A percentile compares a stretch with the other conserved stretches of the same genome.
Conservation (phyloP, 2,113 vertebrate species). For the Anhinga anhinga region DNA sequence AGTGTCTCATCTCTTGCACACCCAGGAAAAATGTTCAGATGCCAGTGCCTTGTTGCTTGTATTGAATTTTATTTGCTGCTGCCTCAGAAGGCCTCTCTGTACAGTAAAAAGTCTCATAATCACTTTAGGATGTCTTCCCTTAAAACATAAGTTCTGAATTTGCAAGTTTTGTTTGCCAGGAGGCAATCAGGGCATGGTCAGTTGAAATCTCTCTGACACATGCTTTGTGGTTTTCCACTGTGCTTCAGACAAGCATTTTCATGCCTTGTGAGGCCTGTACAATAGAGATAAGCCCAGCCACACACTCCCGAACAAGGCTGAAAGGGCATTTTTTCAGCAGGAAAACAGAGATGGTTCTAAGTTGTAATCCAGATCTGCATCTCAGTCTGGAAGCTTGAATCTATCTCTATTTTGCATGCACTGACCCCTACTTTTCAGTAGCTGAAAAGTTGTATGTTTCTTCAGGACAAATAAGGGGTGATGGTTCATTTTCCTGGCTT, state of each 20-base stretch:
- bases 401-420: not conserved
- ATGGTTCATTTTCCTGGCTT: not conserved
- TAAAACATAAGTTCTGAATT: not conserved
- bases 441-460: not conserved
- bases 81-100: not conserved
- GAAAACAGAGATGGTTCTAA: not conserved
- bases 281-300: not conserved
- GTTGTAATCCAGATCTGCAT: not conserved
- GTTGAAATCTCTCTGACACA: not conserved
- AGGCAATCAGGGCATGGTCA: not conserved
- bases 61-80: not conserved
- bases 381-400: not conserved
- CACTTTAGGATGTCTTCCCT: not conserved
- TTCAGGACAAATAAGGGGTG: not conserved
- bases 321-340: not conserved
- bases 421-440: not conserved
- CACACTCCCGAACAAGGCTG: not conserved
- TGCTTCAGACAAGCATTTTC: not conserved
- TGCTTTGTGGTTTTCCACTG: not conserved
- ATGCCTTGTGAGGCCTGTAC: not conserved
- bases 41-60: not conserved
- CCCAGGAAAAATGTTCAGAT: not conserved
- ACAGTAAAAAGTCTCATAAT: not conserved
- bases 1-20: not conserved
- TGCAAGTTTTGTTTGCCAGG: not conserved